A percentile compares a stretch with the other conserved stretches of the same genome.
Evolutionary conservation across 2,113 vertebrate genomes (phyloP).

Genomic region (Petroica traversi): DNA sequence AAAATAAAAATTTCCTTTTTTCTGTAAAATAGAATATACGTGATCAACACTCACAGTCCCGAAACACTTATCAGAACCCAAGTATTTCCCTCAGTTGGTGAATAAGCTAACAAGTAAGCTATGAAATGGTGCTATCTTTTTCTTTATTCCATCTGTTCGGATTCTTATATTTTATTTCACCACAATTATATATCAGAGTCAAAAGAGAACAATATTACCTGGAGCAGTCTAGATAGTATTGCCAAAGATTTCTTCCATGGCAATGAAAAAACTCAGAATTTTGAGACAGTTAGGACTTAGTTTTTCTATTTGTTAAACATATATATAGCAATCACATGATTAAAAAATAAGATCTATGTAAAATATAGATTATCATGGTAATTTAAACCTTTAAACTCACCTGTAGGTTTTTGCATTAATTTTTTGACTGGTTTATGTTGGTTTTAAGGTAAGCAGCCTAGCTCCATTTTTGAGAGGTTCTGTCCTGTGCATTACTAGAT

Average conservation of each 20-base stretch:
- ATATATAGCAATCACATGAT: neutral
- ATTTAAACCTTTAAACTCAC: neutral
- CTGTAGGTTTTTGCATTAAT: neutral
- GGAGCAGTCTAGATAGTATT: neutral
- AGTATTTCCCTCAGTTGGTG: neutral
- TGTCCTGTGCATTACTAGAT: neutral
- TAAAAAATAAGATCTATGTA: neutral
- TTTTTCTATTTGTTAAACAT: neutral
- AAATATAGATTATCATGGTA: neutral
- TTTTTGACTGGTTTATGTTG: neutral
- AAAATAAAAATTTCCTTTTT: neutral
- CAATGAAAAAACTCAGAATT: neutral
- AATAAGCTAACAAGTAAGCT: neutral
- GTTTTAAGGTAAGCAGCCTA: neutral
- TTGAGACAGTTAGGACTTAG: neutral
- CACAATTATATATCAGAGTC: neutral
- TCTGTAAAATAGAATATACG: neutral
- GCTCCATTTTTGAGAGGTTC: neutral
- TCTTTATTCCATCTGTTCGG: neutral
- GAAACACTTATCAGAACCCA: neutral
- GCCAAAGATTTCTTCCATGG: neutral
- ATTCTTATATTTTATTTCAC: neutral
- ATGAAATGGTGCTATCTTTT: neutral
- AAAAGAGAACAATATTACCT: neutral
- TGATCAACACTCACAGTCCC: neutral